Conservation (phyloP, 2,797 vertebrate genomes). For the Vireo griseus region DNA sequence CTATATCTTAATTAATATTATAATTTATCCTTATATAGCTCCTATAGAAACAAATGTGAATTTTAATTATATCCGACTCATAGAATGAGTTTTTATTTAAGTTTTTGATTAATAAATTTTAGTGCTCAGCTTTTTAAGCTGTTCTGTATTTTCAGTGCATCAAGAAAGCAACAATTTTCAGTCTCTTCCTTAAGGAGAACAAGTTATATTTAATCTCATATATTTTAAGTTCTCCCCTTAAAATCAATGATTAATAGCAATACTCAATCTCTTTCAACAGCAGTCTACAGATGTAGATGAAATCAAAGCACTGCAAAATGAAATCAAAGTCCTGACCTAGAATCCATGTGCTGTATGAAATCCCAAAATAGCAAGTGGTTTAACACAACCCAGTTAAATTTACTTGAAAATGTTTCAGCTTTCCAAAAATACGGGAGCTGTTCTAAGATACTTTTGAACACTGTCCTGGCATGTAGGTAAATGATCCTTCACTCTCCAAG, state of each 20-base stretch:
- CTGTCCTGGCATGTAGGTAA: background rate
- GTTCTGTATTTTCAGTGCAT: background rate
- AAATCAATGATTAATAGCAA: background rate
- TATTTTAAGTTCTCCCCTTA: background rate
- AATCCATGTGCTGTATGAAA: background rate
- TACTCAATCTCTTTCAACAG: background rate
- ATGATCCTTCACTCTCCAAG: background rate
- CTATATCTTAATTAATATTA: background rate
- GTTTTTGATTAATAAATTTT: background rate
- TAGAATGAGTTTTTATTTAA: background rate
- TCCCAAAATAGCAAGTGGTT: background rate
- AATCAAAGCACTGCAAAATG: background rate
- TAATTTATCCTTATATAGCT: background rate
- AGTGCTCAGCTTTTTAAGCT: background rate
- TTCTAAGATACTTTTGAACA: background rate
- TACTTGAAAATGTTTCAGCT: background rate
- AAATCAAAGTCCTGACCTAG: background rate
- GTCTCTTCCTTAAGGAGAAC: background rate
- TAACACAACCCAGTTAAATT: background rate
- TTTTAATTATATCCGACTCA: background rate
- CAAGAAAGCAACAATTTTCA: background rate
- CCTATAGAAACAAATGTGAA: background rate
- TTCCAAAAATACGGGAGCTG: background rate
- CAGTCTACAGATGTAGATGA: background rate
- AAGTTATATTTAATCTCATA: background rate